A percentile compares a stretch with the other conserved stretches of the same genome.
These are phyloP conservation scores for Homalodisca vitripennis DNA, from an alignment of 1,140 invertebrate genomes.

Conservation along the genomic window DNA sequence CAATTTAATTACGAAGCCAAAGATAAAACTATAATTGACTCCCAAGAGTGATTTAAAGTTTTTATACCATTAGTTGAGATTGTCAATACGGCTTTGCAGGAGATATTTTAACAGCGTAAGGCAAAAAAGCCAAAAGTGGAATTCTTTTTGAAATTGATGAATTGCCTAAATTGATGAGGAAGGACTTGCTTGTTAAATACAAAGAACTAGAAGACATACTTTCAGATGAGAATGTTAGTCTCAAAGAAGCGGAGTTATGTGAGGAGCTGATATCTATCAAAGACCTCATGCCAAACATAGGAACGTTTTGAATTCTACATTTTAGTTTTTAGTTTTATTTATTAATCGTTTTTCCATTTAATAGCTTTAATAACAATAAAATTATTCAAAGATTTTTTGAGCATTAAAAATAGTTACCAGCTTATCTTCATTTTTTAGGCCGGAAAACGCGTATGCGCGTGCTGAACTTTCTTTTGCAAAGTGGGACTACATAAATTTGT, in stretches of 20 bases:
- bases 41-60: too few species aligned
- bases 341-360: background rate
- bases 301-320: background rate
- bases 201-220: conserved; percentile 24
- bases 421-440: background rate
- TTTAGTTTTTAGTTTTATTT: background rate
- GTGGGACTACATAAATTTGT: background rate
- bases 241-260: conserved; percentile 2
- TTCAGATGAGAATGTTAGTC: conserved; percentile 7
- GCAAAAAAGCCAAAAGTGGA: background rate
- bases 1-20: conserved; percentile 15
- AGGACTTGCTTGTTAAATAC: conserved; percentile 8
- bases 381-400: background rate
- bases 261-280: conserved; percentile 19
- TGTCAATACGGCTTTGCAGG: background rate
- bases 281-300: conserved; percentile 6
- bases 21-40: too few species aligned
- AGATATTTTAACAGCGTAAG: background rate
- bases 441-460: background rate
- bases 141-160: conserved; percentile 8
- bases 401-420: background rate
- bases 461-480: background rate
- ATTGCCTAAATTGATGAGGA: conserved; percentile 13
- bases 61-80: too few species aligned
- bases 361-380: background rate